Evolutionary conservation across 2,797 vertebrate genomes (phyloP).

Genomic region (Molossus molossus): DNA sequence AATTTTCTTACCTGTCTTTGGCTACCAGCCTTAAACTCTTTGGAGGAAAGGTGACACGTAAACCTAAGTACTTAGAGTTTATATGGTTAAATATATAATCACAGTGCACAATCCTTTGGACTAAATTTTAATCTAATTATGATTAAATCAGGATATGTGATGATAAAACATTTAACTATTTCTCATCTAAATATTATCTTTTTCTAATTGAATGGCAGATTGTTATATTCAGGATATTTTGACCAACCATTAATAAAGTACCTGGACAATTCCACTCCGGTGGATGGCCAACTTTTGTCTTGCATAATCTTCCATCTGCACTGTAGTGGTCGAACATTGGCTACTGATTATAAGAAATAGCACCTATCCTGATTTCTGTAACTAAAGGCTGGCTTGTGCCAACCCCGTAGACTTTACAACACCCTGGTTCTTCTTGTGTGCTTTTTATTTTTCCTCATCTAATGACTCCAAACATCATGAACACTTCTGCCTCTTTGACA

Average conservation of each 20-base stretch:
- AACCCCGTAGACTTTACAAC: no score
- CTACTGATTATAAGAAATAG: neutral
- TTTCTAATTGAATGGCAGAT: neutral
- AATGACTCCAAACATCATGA: neutral
- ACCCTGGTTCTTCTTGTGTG: neutral
- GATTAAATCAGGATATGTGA: neutral
- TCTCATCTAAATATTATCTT: neutral
- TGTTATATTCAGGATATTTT: neutral
- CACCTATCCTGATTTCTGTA: neutral
- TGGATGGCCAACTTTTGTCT: neutral
- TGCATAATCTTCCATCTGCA: neutral
- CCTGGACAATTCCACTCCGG: neutral
- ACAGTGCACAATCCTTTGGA: neutral
- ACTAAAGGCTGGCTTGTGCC: neutral
- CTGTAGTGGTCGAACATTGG: accelerated
- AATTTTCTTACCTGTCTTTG: neutral
- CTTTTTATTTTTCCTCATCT: neutral
- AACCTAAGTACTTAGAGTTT: neutral
- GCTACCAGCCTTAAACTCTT: neutral
- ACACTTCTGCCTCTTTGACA: neutral
- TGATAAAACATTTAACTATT: conserved; percentile 30
- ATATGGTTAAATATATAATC: neutral
- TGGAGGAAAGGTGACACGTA: neutral
- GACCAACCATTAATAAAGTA: neutral
- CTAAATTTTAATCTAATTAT: conserved; percentile 25